phyloP scores from a whole-genome alignment of 30 jellyfish, hydroid and myxozoan species.

The Cassiopea andromeda region DNA sequence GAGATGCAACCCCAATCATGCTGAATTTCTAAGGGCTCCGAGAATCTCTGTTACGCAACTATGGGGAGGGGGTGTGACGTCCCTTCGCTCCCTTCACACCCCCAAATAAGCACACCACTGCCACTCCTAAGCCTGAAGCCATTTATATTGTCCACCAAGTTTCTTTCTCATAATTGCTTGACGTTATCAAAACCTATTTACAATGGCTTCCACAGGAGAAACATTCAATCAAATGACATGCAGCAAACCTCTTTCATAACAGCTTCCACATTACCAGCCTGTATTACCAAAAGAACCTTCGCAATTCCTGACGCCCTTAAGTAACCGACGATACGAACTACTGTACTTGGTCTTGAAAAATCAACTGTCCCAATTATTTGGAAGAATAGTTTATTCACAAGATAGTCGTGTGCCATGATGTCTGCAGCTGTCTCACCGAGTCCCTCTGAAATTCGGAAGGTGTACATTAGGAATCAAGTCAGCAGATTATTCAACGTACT shows the following conservation, averaged over 20 bases:
- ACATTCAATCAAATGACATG: neutral
- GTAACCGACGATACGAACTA: slow-evolving; percentile 39
- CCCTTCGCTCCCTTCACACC: too few species aligned
- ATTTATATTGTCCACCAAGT: too few species aligned
- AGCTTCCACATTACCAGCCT: slow-evolving; percentile 65
- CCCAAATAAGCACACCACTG: too few species aligned
- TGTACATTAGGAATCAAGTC: neutral
- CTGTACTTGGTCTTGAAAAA: slow-evolving; percentile 40
- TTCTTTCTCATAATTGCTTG: too few species aligned
- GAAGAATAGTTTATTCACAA: slow-evolving; percentile 63
- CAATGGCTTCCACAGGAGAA: too few species aligned
- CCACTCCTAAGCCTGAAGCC: too few species aligned
- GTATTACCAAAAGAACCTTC: slow-evolving; percentile 58
- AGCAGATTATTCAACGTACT: too few species aligned
- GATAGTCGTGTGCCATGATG: slow-evolving; percentile 69
- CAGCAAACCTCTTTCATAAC: slow-evolving; percentile 65
- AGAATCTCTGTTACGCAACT: too few species aligned
- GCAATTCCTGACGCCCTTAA: slow-evolving; percentile 64
- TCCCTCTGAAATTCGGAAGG: slow-evolving; percentile 19
- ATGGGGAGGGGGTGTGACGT: too few species aligned
- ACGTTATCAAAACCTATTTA: too few species aligned
- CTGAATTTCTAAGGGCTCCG: too few species aligned
- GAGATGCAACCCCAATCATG: too few species aligned
- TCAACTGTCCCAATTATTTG: slow-evolving; percentile 75
- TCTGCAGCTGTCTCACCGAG: slow-evolving; percentile 75